These are phyloP conservation scores for Ephialtes manifestator DNA, from an alignment of 2,888 invertebrate genomes.

Conservation along the genomic window DNA sequence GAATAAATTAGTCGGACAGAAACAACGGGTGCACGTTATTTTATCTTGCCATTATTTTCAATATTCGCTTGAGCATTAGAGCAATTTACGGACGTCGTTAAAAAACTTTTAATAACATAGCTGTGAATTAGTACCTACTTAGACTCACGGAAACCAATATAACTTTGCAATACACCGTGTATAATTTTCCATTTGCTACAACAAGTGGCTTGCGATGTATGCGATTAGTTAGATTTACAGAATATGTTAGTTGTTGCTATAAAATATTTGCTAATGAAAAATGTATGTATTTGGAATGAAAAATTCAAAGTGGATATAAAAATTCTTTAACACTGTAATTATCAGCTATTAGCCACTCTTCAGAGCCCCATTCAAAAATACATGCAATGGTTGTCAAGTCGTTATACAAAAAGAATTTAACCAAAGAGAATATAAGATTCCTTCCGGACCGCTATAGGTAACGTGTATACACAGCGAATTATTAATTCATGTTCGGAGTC, in stretches of 20 bases:
- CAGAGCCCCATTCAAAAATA: background rate
- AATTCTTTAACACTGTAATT: background rate
- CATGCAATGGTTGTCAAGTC: too few species aligned
- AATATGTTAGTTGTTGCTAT: background rate
- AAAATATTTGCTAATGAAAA: background rate
- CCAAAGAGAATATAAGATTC: background rate
- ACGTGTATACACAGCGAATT: constrained; percentile 13
- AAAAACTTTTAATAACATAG: background rate
- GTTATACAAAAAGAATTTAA: background rate
- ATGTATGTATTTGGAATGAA: background rate
- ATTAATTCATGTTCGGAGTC: constrained; percentile 21
- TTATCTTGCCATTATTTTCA: too few species aligned
- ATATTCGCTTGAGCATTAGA: background rate
- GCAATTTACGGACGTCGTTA: background rate
- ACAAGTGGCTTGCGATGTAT: background rate
- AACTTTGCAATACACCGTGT: constrained; percentile 2
- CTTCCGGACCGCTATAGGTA: too few species aligned
- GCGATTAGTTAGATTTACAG: background rate
- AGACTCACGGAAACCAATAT: background rate
- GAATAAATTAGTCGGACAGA: background rate
- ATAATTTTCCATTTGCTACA: background rate
- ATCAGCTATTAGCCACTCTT: background rate
- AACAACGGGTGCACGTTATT: too few species aligned
- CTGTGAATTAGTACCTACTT: background rate
- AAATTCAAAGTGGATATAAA: background rate